Evolutionary conservation across 2,113 vertebrate species (phyloP).

Genomic region (Corythornis cristatus): DNA sequence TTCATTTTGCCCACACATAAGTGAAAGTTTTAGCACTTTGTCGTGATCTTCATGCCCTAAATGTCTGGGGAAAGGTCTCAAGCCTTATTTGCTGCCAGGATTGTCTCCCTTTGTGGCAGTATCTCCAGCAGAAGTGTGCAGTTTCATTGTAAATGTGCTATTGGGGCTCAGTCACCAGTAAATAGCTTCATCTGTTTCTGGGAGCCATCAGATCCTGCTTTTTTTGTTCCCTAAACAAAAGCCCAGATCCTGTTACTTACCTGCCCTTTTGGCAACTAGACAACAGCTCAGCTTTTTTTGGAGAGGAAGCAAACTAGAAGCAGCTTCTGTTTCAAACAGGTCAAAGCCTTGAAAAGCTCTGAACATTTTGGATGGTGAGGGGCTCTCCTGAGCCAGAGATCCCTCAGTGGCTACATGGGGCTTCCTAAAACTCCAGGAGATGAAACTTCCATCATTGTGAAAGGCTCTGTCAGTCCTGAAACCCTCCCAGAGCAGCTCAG

Average conservation of each 20-base stretch:
- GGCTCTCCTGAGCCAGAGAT: background rate
- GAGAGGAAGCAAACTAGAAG: background rate
- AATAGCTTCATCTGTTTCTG: background rate
- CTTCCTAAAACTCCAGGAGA: background rate
- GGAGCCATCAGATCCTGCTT: background rate
- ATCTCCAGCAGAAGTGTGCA: background rate
- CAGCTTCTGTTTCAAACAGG: background rate
- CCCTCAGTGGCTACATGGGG: background rate
- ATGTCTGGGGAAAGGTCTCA: background rate
- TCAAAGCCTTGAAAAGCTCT: background rate
- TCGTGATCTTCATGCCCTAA: background rate
- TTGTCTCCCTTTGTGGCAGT: background rate
- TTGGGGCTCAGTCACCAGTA: background rate
- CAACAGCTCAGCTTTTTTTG: background rate
- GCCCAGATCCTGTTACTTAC: conserved; percentile 34
- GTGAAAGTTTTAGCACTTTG: background rate
- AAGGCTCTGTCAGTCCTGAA: background rate
- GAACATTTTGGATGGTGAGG: background rate
- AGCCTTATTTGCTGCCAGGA: background rate
- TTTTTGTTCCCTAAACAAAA: conserved; percentile 37
- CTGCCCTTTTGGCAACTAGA: background rate
- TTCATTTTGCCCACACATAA: background rate
- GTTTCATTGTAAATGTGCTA: background rate
- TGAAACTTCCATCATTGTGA: background rate
- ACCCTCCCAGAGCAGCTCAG: background rate